Conservation (phyloP, 2,888 invertebrate genomes). For the Dicycla oo region DNA sequence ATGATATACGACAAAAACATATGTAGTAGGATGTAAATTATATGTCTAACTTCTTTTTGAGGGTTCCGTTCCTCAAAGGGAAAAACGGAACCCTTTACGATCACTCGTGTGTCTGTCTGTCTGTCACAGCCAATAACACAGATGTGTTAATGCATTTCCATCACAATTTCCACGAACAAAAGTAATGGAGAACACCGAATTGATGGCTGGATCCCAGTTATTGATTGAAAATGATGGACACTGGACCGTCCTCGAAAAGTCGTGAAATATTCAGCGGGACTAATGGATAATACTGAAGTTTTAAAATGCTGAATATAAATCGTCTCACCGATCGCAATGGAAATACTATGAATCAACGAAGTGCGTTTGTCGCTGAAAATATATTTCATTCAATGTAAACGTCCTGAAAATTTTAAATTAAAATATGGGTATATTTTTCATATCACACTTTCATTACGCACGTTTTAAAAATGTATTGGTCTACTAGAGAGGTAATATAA, state of each 20-base stretch:
- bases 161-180: neutral
- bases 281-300: slow-evolving; percentile 51
- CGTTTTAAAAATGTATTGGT: neutral
- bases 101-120: too few relatives aligned
- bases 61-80: too few relatives aligned
- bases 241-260: slow-evolving; percentile 9
- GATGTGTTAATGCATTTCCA: neutral
- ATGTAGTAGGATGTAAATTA: too few relatives aligned
- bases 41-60: too few relatives aligned
- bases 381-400: slow-evolving; percentile 40
- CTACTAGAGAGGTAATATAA: neutral
- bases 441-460: slow-evolving; percentile 7
- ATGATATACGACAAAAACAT: too few relatives aligned
- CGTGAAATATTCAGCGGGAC: slow-evolving; percentile 37
- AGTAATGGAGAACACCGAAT: slow-evolving; percentile 3
- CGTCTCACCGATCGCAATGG: slow-evolving; percentile 24
- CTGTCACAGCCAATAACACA: too few relatives aligned
- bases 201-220: slow-evolving; percentile 5
- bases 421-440: slow-evolving; percentile 1
- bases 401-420: neutral
- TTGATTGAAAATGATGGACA: slow-evolving; percentile 30
- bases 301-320: slow-evolving; percentile 58
- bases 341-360: slow-evolving; percentile 34
- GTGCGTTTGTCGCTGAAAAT: slow-evolving; percentile 34
- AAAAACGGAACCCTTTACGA: too few relatives aligned